phyloP scores from a whole-genome alignment of 2,888 invertebrate species.

The Acleris sparsana region DNA sequence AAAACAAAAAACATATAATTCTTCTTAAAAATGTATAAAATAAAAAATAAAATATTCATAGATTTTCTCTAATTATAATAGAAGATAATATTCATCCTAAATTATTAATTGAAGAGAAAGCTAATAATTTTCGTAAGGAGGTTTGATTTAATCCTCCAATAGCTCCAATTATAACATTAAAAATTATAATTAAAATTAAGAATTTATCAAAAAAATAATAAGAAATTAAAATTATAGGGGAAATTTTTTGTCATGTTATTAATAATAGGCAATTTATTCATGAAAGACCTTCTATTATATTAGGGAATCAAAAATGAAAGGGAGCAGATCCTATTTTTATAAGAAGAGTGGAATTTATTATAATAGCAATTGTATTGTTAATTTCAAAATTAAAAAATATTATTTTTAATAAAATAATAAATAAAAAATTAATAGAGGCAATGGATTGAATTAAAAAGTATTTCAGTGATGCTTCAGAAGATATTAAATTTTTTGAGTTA shows the following conservation, averaged over 20 bases:
- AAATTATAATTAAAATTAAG: constrained; percentile 70
- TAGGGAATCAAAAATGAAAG: constrained; percentile 85
- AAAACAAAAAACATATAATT: constrained; percentile 73
- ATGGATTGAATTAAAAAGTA: constrained; percentile 85
- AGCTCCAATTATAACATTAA: constrained; percentile 75
- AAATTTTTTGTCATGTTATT: constrained; percentile 87
- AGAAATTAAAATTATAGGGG: constrained; percentile 81
- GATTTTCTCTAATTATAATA: constrained; percentile 71
- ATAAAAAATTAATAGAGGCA: constrained; percentile 82
- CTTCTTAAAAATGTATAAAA: constrained; percentile 74
- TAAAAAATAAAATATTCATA: constrained; percentile 74
- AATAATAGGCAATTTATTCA: constrained; percentile 83
- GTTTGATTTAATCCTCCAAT: constrained; percentile 82
- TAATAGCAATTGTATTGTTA: constrained; percentile 55
- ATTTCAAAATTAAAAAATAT: constrained; percentile 62
- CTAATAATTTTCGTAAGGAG: constrained; percentile 83
- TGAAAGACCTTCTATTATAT: constrained; percentile 82
- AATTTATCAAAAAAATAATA: constrained; percentile 72
- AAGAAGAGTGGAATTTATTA: constrained; percentile 71
- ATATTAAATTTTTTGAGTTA: constrained; percentile 72
- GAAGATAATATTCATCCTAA: constrained; percentile 82
- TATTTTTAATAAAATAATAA: constrained; percentile 71
- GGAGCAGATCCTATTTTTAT: constrained; percentile 84
- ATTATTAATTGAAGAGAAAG: constrained; percentile 86
- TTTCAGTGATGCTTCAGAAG: constrained; percentile 83